A percentile compares a stretch with the other conserved stretches of the same genome.
Conservation (phyloP, 2,797 vertebrate species). For the Pseudochaenichthys georgianus region DNA sequence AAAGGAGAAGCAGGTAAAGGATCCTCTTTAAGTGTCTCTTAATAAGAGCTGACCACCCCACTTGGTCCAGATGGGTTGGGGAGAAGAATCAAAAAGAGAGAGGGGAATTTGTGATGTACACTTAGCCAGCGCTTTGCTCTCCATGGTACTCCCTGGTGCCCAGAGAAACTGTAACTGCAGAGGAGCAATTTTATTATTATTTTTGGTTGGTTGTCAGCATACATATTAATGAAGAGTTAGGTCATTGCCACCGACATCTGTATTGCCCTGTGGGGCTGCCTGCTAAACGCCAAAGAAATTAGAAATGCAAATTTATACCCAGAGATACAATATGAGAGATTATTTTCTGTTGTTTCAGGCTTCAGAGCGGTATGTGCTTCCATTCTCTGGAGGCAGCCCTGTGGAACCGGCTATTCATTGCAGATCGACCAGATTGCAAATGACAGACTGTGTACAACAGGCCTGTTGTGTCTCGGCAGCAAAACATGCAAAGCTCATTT, state of each 20-base stretch:
- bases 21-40: conserved; percentile 77
- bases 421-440: conserved; percentile 82
- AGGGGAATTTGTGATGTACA: conserved; percentile 61
- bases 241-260: conserved; percentile 85
- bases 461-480: conserved; percentile 74
- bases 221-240: conserved; percentile 86
- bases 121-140: conserved; percentile 60
- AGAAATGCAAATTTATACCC: conserved; percentile 83
- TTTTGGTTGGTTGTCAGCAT: conserved; percentile 83
- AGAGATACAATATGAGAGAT: conserved; percentile 80
- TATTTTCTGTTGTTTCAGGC: conserved; percentile 78
- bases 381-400: conserved; percentile 79
- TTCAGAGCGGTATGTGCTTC: conserved; percentile 68
- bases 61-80: conserved; percentile 66
- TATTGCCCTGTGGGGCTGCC: conserved; percentile 78
- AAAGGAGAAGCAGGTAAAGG: conserved; percentile 71
- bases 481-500: conserved; percentile 76
- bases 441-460: conserved; percentile 77
- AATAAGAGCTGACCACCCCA: conserved; percentile 70
- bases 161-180: conserved; percentile 71
- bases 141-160: conserved; percentile 47
- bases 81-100: conserved; percentile 49
- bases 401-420: conserved; percentile 78
- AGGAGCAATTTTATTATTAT: conserved; percentile 77
- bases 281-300: conserved; percentile 80